Evolutionary conservation across 92 coral and sea anemone genomes (phyloP), one percentile per base, ranked within the genome.

Genomic region (Montipora capitata): DNA sequence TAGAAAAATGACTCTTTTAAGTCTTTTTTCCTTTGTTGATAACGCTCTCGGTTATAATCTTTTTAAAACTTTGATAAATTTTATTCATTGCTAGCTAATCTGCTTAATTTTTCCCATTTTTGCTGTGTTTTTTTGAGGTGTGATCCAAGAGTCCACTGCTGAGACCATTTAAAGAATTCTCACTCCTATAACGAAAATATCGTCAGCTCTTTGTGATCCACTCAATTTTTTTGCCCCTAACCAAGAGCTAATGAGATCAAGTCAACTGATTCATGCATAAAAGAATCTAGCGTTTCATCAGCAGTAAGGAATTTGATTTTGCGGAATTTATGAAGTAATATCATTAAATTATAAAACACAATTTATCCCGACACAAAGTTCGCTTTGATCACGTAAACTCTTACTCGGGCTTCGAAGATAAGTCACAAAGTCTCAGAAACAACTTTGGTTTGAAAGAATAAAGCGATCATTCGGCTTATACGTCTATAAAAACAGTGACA

Each of bases 51-150:
- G 35, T 42, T 59, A 9, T 82, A 82, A 82, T 82, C 87, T 82
- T 72, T 72, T 72, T 72, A 82, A 82, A 72, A 51, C 78, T 42
- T 57, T 58, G 69, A 82, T 82, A 72, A 70, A 72, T 71, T 72
- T 81, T 79, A 48, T 72, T 27, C 69, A 82, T 40, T 82, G 71
- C 87, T 82, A 56, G 61, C 27, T 82, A 82, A 82, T 82, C 87
- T 40, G 5, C 87, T 82, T 82, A 82, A 41, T 43, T 42, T 65
- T 48, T 15, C 3, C 10, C 45, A 17, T 40, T 82, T 59, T 16
- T 35, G 16, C 59, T 41, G 54, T 56, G 79, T 43, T 41, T 44
- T 9, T 13, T 42, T 40, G 3, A 20, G 87, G 78, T 71, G 87
- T 43, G 78, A 40, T 48, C 35, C 12, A 43, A 7, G 57, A 42